These are phyloP conservation scores for Scleropages formosus DNA, from an alignment of 2,797 vertebrate genomes.

Conservation along the genomic window DNA sequence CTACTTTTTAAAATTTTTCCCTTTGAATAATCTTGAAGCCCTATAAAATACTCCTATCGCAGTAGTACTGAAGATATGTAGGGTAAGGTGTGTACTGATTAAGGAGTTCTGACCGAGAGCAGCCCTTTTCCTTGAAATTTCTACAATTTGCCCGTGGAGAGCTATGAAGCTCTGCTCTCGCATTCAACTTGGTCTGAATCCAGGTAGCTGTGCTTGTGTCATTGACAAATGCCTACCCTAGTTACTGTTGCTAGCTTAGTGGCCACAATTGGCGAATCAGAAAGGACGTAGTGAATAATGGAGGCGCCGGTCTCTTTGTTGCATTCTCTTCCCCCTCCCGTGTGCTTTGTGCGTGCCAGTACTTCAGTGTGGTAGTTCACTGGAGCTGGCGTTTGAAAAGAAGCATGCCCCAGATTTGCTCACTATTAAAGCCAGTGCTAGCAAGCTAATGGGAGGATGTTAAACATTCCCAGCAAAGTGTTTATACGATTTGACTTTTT, in stretches of 20 bases:
- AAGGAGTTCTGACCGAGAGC: not conserved
- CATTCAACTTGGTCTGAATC: too few species aligned
- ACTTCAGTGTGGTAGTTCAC: not conserved
- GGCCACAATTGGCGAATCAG: not conserved
- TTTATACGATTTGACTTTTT: not conserved
- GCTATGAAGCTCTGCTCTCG: not conserved
- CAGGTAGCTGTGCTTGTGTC: not conserved
- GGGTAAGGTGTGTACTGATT: conserved; percentile 12
- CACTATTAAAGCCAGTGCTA: not conserved
- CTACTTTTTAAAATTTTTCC: too few species aligned
- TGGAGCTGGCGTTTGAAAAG: not conserved
- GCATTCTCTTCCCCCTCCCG: not conserved
- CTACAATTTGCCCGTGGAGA: not conserved
- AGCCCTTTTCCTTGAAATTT: not conserved
- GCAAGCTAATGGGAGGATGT: not conserved
- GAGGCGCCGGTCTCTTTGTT: not conserved
- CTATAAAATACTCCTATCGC: too few species aligned
- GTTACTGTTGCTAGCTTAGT: too few species aligned
- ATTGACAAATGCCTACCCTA: conserved; percentile 1
- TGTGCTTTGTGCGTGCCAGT: not conserved
- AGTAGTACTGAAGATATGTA: not conserved
- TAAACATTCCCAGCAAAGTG: not conserved
- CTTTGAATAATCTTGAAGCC: too few species aligned
- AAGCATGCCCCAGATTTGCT: not conserved
- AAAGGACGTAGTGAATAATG: not conserved